A percentile compares a stretch with the other conserved stretches of the same genome.
Conservation (phyloP, 2,888 invertebrate species). For the Euspilapteryx auroguttella region DNA sequence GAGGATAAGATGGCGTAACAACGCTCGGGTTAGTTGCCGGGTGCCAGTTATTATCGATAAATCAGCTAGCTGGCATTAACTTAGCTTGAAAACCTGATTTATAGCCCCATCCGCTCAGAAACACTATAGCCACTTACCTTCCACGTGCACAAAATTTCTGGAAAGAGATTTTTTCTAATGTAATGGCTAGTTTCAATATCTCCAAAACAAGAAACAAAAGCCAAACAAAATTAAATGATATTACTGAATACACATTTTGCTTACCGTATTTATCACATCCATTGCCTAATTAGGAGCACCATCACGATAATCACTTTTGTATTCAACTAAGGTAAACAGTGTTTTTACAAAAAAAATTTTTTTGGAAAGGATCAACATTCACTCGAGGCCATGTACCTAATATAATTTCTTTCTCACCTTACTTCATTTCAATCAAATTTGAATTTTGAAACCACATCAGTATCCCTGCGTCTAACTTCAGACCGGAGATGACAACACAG, state of each 20-base stretch:
- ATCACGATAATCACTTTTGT: constrained; percentile 50
- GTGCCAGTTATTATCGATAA: constrained; percentile 53
- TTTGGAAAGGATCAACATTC: constrained; percentile 37
- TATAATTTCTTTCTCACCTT: no score
- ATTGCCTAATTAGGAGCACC: constrained; percentile 60
- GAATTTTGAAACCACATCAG: no score
- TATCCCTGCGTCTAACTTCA: no score
- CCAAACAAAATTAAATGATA: constrained; percentile 45
- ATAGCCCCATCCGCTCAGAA: constrained; percentile 32
- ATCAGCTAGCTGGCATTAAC: constrained; percentile 41
- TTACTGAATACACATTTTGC: constrained; percentile 26
- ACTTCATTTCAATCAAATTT: no score
- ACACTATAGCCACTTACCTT: constrained; percentile 54
- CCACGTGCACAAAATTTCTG: constrained; percentile 57
- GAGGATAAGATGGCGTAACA: constrained; percentile 61
- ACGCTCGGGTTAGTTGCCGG: constrained; percentile 49
- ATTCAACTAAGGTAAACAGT: constrained; percentile 38
- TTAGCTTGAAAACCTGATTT: constrained; percentile 31
- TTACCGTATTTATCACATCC: constrained; percentile 65
- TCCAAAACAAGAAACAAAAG: constrained; percentile 64
- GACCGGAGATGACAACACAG: no score
- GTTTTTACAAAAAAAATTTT: constrained; percentile 29
- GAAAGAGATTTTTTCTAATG: constrained; percentile 62
- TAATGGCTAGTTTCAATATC: constrained; percentile 61
- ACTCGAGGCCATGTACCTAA: constrained; percentile 49